Evolutionary conservation across 2,888 invertebrate species (phyloP).

Genomic region (Ophion obscuratus): DNA sequence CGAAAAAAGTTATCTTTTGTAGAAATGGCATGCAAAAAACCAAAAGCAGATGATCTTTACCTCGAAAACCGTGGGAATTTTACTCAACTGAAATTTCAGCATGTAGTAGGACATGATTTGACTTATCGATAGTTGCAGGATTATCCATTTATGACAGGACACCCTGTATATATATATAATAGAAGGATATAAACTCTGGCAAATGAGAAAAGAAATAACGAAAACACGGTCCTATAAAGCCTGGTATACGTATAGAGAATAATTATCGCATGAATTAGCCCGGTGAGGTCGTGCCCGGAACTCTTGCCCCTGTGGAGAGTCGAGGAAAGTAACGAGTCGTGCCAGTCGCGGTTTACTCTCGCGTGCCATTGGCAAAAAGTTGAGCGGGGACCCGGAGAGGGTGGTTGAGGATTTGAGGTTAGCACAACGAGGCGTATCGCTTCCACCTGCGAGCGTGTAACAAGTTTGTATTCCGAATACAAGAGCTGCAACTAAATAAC

Average conservation of each 20-base stretch:
- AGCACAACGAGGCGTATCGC: constrained; percentile 27
- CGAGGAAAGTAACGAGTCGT: constrained; percentile 62
- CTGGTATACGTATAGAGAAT: constrained; percentile 50
- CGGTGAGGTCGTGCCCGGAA: constrained; percentile 53
- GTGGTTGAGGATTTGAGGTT: constrained; percentile 52
- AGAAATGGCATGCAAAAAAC: too few species aligned
- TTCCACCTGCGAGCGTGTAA: constrained; percentile 42
- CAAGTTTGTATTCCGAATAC: constrained; percentile 47
- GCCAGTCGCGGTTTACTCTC: constrained; percentile 66
- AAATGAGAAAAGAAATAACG: constrained; percentile 60
- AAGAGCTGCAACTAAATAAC: constrained; percentile 28
- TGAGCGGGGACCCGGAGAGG: constrained; percentile 28
- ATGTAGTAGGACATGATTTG: too few species aligned
- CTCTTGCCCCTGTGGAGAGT: constrained; percentile 55
- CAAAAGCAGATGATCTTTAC: too few species aligned
- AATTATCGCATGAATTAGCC: constrained; percentile 67
- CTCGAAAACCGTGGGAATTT: too few species aligned
- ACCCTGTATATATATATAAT: not conserved
- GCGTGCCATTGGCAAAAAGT: constrained; percentile 63
- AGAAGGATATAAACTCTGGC: constrained; percentile 32
- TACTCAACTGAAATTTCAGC: too few species aligned
- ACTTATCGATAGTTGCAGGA: too few species aligned
- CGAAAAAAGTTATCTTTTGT: too few species aligned
- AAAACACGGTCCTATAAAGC: constrained; percentile 49
- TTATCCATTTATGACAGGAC: too few species aligned